These are phyloP conservation scores for Panopea generosa DNA, from an alignment of 2,888 invertebrate genomes.

Conservation along the genomic window DNA sequence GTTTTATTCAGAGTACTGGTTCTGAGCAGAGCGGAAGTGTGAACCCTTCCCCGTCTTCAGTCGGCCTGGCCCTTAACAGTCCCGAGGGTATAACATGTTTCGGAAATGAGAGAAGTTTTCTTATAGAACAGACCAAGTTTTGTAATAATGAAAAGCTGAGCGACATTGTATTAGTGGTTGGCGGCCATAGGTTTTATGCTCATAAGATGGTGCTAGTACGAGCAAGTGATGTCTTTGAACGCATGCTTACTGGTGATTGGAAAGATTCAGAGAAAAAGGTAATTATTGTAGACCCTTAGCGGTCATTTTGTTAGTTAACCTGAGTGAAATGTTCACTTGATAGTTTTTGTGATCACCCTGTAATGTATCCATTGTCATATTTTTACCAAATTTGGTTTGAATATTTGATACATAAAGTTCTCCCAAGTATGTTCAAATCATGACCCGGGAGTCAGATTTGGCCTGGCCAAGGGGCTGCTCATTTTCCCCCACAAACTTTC, in stretches of 20 bases:
- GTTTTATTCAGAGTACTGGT: neutral
- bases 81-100: slow-evolving; percentile 79
- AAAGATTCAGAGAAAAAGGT: slow-evolving; percentile 72
- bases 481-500: too few species aligned
- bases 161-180: slow-evolving; percentile 81
- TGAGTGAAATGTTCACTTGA: too few species aligned
- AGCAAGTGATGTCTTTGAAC: slow-evolving; percentile 86
- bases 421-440: too few species aligned
- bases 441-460: too few species aligned
- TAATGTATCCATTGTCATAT: too few species aligned
- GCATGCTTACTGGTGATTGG: slow-evolving; percentile 85
- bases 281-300: too few species aligned
- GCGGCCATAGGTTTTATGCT: slow-evolving; percentile 84
- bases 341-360: too few species aligned
- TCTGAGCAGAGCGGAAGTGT: neutral
- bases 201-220: slow-evolving; percentile 85
- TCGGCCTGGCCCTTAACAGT: slow-evolving; percentile 70
- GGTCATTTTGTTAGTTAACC: too few species aligned
- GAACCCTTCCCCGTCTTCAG: slow-evolving; percentile 51
- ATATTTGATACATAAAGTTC: too few species aligned
- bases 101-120: slow-evolving; percentile 75
- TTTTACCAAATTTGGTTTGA: too few species aligned
- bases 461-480: too few species aligned
- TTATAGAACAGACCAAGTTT: slow-evolving; percentile 74
- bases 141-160: slow-evolving; percentile 77